Percentiles rank a stretch among this genome's conserved stretches.
These are phyloP conservation scores for Bombylius discolor DNA, from an alignment of 2,888 invertebrate species.

Conservation along the genomic window DNA sequence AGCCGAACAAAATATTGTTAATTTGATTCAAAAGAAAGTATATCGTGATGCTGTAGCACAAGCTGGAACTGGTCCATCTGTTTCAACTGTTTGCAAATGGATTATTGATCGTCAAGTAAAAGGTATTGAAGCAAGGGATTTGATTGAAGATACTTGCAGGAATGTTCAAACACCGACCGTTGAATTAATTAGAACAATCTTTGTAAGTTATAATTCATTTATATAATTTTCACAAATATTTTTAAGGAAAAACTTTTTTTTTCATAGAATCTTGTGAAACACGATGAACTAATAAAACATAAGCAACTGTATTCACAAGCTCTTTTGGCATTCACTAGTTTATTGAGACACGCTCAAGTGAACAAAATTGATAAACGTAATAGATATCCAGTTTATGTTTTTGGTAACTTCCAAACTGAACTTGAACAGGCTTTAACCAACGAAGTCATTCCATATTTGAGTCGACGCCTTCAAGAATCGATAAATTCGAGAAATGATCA, in stretches of 20 bases:
- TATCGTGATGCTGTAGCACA: constrained; percentile 53
- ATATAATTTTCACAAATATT: neutral
- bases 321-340: constrained; percentile 44
- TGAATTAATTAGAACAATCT: constrained; percentile 40
- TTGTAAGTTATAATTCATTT: neutral
- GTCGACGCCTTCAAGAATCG: constrained; percentile 41
- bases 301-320: constrained; percentile 43
- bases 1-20: constrained; percentile 33
- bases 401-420: constrained; percentile 44
- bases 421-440: constrained; percentile 42
- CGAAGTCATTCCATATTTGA: constrained; percentile 47
- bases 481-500: constrained; percentile 41
- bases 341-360: constrained; percentile 48
- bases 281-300: constrained; percentile 41
- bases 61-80: constrained; percentile 54
- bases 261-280: constrained; percentile 39
- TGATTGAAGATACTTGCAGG: constrained; percentile 42
- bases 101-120: constrained; percentile 42
- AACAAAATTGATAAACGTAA: constrained; percentile 44
- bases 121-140: constrained; percentile 45
- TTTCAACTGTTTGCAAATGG: constrained; percentile 47
- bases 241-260: neutral
- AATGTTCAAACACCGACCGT: constrained; percentile 48
- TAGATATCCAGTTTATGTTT: constrained; percentile 51
- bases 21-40: constrained; percentile 41